phyloP scores from a whole-genome alignment of 1,140 invertebrate species.

The Diabrotica virgifera region DNA sequence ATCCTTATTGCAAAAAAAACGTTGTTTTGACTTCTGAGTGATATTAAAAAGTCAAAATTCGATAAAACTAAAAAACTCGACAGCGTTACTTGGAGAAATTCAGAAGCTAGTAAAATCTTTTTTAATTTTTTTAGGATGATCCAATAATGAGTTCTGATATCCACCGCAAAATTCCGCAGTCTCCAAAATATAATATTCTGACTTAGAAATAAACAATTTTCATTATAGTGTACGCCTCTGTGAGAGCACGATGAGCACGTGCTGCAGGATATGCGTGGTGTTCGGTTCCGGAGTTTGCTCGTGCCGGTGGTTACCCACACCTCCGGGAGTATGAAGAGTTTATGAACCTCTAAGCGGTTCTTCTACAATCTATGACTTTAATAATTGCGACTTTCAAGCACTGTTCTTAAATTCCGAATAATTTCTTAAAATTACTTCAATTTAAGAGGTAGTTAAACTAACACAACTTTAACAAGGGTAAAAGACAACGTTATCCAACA shows the following conservation, averaged over 20 bases:
- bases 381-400: constrained; percentile 2
- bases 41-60: too few species aligned
- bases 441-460: background rate
- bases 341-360: constrained; percentile 36
- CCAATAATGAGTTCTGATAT: too few species aligned
- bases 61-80: too few species aligned
- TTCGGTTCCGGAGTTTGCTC: constrained; percentile 44
- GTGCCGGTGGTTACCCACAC: constrained; percentile 46
- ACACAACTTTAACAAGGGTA: background rate
- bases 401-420: background rate
- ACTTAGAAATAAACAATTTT: too few species aligned
- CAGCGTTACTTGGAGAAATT: too few species aligned
- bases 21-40: too few species aligned
- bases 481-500: background rate
- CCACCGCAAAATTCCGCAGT: too few species aligned
- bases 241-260: constrained; percentile 35
- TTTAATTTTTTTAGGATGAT: too few species aligned
- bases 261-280: constrained; percentile 45
- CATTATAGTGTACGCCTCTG: constrained; percentile 8
- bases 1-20: too few species aligned
- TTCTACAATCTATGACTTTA: constrained; percentile 1
- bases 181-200: too few species aligned
- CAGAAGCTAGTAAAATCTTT: too few species aligned
- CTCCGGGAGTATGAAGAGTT: constrained; percentile 43
- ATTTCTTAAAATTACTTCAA: background rate